Evolutionary conservation across 2,113 vertebrate genomes (phyloP).

Genomic region (Nerophis lumbriciformis): DNA sequence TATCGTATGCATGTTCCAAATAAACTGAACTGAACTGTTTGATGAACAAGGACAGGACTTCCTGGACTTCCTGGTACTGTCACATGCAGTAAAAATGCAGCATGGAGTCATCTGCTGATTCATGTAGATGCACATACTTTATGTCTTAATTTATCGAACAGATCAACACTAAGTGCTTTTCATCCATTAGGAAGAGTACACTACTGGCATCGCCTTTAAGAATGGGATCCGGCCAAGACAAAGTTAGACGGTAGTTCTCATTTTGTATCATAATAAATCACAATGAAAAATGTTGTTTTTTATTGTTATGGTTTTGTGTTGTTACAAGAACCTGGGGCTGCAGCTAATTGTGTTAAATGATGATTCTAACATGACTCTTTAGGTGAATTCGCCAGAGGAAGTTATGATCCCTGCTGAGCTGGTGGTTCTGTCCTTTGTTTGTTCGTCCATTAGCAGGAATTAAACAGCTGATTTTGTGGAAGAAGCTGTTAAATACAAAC

Average conservation of each 20-base stretch:
- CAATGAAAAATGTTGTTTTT: not conserved
- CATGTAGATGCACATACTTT: not conserved
- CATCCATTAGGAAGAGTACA: conserved; percentile 9
- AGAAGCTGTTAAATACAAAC: not conserved
- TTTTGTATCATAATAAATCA: conserved; percentile 3
- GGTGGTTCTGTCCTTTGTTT: not conserved
- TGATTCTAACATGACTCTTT: not conserved
- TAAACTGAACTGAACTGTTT: not conserved
- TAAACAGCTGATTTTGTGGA: not conserved
- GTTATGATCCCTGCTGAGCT: not conserved
- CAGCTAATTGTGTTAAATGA: not conserved
- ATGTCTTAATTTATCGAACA: conserved; percentile 5
- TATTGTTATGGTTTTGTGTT: conserved; percentile 1
- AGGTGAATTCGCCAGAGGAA: not conserved
- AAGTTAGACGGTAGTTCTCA: conserved; percentile 4
- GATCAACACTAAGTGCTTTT: conserved; percentile 3
- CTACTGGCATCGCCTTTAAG: not conserved
- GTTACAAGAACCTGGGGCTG: not conserved
- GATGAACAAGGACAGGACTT: not conserved
- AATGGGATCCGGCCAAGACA: not conserved
- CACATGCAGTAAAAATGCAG: not conserved
- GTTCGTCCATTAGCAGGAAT: not conserved
- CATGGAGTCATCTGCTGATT: not conserved
- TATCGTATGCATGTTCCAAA: too few relatives aligned
- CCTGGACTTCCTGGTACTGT: not conserved